Conservation (phyloP, 1,140 invertebrate species). For the Dreissena polymorpha region DNA sequence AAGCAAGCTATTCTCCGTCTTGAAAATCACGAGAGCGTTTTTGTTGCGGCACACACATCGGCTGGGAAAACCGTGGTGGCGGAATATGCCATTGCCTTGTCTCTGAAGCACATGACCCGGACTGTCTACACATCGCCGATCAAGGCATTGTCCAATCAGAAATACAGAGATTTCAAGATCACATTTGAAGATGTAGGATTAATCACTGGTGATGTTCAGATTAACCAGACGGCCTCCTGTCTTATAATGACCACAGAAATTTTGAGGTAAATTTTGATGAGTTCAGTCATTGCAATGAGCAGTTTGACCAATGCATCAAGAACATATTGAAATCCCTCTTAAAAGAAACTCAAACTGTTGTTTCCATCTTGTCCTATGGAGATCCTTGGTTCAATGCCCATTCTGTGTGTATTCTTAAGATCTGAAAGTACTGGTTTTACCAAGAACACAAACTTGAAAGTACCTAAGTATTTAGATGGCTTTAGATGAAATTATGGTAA, state of each 20-base stretch:
- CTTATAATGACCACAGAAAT: conserved; percentile 99
- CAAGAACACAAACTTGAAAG: too few relatives aligned
- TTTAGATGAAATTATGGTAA: too few relatives aligned
- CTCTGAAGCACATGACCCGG: conserved; percentile 95
- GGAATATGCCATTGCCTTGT: conserved; percentile 97
- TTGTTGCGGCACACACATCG: conserved; percentile 99
- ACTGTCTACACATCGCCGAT: conserved; percentile 99
- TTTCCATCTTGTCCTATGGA: too few relatives aligned
- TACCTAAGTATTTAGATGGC: too few relatives aligned
- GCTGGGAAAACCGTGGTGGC: conserved; percentile 99
- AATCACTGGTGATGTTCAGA: conserved; percentile 97
- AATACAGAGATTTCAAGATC: conserved; percentile 97
- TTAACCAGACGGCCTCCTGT: conserved; percentile 94
- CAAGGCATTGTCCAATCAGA: conserved; percentile 99
- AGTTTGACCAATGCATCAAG: too few relatives aligned
- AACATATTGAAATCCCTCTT: too few relatives aligned
- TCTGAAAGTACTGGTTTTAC: too few relatives aligned
- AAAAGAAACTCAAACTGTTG: too few relatives aligned
- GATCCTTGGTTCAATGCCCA: too few relatives aligned
- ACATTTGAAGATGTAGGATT: conserved; percentile 94
- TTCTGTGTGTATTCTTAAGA: too few relatives aligned
- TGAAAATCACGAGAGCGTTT: conserved; percentile 96
- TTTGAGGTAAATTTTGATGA: conserved; percentile 82
- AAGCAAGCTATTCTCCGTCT: conserved; percentile 96
- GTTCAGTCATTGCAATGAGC: background rate